Base-by-base conservation (phyloP, 2,888 invertebrate genomes). In the Cephus spinipes region DNA sequence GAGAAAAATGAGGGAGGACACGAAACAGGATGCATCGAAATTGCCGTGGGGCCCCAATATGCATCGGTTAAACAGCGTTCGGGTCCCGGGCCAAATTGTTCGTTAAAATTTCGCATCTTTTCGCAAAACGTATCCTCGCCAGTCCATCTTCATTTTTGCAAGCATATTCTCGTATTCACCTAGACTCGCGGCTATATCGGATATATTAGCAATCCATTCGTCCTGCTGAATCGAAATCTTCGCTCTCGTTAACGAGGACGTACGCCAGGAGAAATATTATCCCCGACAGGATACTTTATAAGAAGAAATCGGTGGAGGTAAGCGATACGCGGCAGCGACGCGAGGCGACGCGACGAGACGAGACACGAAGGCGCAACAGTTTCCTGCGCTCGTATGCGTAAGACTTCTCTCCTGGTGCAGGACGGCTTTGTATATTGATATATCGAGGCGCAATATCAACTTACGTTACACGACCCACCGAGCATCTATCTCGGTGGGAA, bases 401-500 rank as follows among this genome's bases (percentile, higher is more conserved):
- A 89, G 90, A 89, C 90, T 90, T 90, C 90, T 84, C 82, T 83
- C 80, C 55, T 55, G 55, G 55, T 55, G 55, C 55, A 55, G 23
- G 15, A 84, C 80, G 34, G 34, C 82, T 79, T 83, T n/a, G 31
- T 71, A 15, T 33, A 71, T 71, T 32, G 32, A 71, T 71, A 71
- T 33, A 33, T 71, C 32, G 31, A 33, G 89, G 87, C 83, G 89
- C 85, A 89, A 90, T 90, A 90, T 90, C 90, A 89, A 89, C 89
- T 90, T 90, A 90, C 89, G 88, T 90, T 90, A 90, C 90, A 90
- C 89, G 90, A 89, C 87, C 75, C 89, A 89, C 81, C 88, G 90
- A 88, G 89, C 89, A 91, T 91, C 89, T 88, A 91, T 91, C 90
- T 91, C 88, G 91, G 91, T 91, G 91, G 91, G 91, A 91, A 91